A percentile compares a stretch with the other conserved stretches of the same genome.
These are phyloP conservation scores for Neosalanx taihuensis DNA, from an alignment of 2,797 vertebrate genomes.

Conservation along the genomic window DNA sequence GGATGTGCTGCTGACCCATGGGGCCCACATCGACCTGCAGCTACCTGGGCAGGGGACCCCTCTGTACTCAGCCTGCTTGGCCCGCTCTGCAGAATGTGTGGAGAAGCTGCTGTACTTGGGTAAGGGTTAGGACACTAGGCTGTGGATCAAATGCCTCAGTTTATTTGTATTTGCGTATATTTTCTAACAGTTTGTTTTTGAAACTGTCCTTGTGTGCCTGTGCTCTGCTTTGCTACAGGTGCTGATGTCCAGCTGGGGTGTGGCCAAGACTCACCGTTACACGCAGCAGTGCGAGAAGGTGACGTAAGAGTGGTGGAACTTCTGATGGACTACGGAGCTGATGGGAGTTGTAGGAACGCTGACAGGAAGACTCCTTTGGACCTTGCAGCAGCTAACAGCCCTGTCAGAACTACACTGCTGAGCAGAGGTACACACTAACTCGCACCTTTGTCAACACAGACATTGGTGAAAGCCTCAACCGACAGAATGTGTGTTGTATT, in stretches of 20 bases:
- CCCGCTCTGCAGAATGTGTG: slow-evolving; percentile 75
- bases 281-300: slow-evolving; percentile 75
- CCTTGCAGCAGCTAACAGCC: slow-evolving; percentile 71
- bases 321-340: slow-evolving; percentile 86
- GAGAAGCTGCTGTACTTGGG: slow-evolving; percentile 83
- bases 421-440: slow-evolving; percentile 71
- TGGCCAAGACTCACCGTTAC: slow-evolving; percentile 80
- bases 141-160: background rate
- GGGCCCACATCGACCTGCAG: slow-evolving; percentile 80
- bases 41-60: slow-evolving; percentile 76
- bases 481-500: background rate
- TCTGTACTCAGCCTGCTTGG: slow-evolving; percentile 80
- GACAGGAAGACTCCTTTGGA: slow-evolving; percentile 82
- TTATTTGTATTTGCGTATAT: background rate
- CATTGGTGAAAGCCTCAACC: background rate
- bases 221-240: slow-evolving; percentile 61
- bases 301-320: slow-evolving; percentile 70
- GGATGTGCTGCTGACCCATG: slow-evolving; percentile 83
- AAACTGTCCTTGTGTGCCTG: background rate
- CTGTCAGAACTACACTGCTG: slow-evolving; percentile 71
- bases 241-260: slow-evolving; percentile 78
- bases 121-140: slow-evolving; percentile 52
- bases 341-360: slow-evolving; percentile 74
- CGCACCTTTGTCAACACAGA: background rate
- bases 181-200: background rate